Conservation (phyloP, 2,113 vertebrate species). For the Hyperopisus bebe region DNA sequence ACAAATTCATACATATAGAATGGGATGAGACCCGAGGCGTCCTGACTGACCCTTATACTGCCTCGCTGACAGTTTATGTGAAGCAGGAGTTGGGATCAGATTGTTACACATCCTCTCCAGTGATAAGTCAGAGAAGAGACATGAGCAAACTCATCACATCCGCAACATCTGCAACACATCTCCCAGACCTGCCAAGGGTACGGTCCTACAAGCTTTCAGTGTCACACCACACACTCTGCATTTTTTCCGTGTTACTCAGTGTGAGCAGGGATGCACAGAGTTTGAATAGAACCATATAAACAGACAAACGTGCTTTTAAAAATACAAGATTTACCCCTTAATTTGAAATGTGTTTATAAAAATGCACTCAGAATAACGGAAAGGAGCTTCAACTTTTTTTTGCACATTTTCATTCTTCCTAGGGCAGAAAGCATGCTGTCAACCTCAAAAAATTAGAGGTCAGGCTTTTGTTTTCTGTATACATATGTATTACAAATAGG, state of each 20-base stretch:
- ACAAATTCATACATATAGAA: background rate
- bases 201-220: background rate
- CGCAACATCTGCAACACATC: background rate
- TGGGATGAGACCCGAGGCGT: background rate
- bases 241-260: background rate
- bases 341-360: background rate
- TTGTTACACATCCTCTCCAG: constrained; percentile 48
- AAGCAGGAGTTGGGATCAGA: constrained; percentile 51
- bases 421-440: background rate
- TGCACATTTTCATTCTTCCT: background rate
- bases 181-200: background rate
- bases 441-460: background rate
- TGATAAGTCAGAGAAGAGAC: constrained; percentile 65
- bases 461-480: background rate
- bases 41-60: background rate
- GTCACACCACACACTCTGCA: background rate
- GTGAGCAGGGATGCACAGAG: background rate
- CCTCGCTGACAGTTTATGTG: background rate
- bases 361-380: background rate
- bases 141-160: constrained; percentile 50
- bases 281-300: background rate
- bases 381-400: background rate
- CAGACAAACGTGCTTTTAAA: background rate
- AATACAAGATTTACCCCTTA: background rate
- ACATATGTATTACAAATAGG: background rate